Evolutionary conservation across 1,140 invertebrate species (phyloP).

Genomic region (Diploscapter pachys): DNA sequence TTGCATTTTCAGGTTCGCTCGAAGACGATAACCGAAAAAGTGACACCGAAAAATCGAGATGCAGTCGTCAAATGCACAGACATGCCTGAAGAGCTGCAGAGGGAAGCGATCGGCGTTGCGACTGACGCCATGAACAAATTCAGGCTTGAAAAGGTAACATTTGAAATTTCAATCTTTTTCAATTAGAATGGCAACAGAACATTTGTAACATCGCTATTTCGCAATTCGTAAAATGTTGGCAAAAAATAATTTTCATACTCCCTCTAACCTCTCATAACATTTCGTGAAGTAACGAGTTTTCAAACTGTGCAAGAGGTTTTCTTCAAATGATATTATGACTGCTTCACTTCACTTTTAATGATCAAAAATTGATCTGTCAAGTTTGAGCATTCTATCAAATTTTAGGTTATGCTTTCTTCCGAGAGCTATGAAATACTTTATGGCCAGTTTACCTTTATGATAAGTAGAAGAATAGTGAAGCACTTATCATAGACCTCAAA

Average conservation of each 20-base stretch:
- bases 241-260: neutral
- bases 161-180: neutral
- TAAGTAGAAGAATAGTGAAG: too few relatives aligned
- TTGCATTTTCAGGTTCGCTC: too few relatives aligned
- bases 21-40: too few relatives aligned
- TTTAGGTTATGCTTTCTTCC: too few relatives aligned
- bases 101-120: conserved; percentile 94
- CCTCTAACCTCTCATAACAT: neutral
- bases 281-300: neutral
- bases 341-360: too few relatives aligned
- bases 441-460: too few relatives aligned
- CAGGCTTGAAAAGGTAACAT: conserved; percentile 83
- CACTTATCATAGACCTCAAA: too few relatives aligned
- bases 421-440: too few relatives aligned
- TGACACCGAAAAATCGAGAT: neutral
- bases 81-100: conserved; percentile 99
- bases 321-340: too few relatives aligned
- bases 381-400: too few relatives aligned
- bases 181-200: neutral
- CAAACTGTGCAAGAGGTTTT: neutral
- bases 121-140: conserved; percentile 95
- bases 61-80: conserved; percentile 98
- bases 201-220: neutral
- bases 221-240: neutral
- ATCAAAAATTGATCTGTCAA: too few relatives aligned